Conservation (phyloP, 2,113 vertebrate genomes). For the Pygoscelis antarcticus region DNA sequence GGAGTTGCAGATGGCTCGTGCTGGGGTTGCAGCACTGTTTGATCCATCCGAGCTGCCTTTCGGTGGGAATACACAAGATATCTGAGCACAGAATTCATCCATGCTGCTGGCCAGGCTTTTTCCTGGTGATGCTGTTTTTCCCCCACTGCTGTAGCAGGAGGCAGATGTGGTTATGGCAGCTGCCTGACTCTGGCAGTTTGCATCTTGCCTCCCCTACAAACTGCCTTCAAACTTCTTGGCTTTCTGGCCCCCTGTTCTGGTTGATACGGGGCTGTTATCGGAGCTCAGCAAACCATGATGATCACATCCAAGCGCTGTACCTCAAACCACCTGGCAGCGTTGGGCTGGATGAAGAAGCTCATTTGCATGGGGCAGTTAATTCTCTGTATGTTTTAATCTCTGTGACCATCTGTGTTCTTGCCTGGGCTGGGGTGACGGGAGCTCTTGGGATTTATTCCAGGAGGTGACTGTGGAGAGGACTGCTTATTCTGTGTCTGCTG, state of each 20-base stretch:
- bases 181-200: not conserved
- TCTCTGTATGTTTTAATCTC: constrained; percentile 60
- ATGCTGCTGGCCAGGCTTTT: not conserved
- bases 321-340: not conserved
- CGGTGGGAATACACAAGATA: not conserved
- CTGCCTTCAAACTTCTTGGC: not conserved
- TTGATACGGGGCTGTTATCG: not conserved
- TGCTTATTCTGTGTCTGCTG: constrained; percentile 11
- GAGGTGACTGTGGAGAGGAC: not conserved
- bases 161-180: not conserved
- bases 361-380: constrained; percentile 54
- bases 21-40: not conserved
- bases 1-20: rapidly evolving
- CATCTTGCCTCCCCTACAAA: not conserved
- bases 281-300: not conserved
- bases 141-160: not conserved
- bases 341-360: constrained; percentile 7
- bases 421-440: not conserved
- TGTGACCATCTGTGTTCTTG: constrained; percentile 54
- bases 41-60: not conserved
- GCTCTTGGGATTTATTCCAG: constrained; percentile 54
- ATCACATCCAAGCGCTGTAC: not conserved
- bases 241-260: not conserved
- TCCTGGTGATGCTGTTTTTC: not conserved
- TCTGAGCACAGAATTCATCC: rapidly evolving